Conservation (phyloP, 2,888 invertebrate species). For the Drosophila macrospina region DNA sequence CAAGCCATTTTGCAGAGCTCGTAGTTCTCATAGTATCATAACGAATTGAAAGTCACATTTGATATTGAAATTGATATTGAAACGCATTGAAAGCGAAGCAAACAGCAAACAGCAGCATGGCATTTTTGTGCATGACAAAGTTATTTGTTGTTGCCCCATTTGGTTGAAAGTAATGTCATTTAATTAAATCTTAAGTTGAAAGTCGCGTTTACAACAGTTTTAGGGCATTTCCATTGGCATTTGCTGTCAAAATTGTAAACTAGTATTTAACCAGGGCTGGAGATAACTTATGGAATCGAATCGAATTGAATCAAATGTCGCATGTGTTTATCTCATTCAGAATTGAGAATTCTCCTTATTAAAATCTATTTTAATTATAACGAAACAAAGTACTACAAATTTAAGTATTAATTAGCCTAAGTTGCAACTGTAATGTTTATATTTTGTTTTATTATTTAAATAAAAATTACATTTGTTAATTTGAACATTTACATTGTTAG, state of each 20-base stretch:
- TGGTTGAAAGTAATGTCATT: constrained; percentile 15
- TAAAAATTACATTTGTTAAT: constrained; percentile 23
- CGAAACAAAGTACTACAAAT: not conserved
- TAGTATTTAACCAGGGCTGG: not conserved
- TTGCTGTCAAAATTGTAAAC: constrained; percentile 3
- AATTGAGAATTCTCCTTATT: not conserved
- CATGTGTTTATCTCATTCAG: constrained; percentile 7
- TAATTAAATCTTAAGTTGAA: constrained; percentile 34
- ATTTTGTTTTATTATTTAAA: constrained; percentile 7
- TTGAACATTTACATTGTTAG: constrained; percentile 2
- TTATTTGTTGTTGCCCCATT: constrained; percentile 46
- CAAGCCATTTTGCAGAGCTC: constrained; percentile 20
- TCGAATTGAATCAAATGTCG: constrained; percentile 12
- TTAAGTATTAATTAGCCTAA: constrained; percentile 18
- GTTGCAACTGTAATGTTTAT: constrained; percentile 19
- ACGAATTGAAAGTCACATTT: not conserved
- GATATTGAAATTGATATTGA: constrained; percentile 15
- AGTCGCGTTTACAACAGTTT: constrained; percentile 20
- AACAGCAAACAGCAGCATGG: constrained; percentile 75
- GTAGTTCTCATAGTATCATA: constrained; percentile 38
- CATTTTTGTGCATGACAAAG: constrained; percentile 83
- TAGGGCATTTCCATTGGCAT: constrained; percentile 16
- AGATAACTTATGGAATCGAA: not conserved
- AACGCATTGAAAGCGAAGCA: constrained; percentile 37
- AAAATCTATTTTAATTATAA: not conserved